These are phyloP conservation scores for Ispidina picta DNA, from an alignment of 2,797 vertebrate genomes.

Conservation along the genomic window DNA sequence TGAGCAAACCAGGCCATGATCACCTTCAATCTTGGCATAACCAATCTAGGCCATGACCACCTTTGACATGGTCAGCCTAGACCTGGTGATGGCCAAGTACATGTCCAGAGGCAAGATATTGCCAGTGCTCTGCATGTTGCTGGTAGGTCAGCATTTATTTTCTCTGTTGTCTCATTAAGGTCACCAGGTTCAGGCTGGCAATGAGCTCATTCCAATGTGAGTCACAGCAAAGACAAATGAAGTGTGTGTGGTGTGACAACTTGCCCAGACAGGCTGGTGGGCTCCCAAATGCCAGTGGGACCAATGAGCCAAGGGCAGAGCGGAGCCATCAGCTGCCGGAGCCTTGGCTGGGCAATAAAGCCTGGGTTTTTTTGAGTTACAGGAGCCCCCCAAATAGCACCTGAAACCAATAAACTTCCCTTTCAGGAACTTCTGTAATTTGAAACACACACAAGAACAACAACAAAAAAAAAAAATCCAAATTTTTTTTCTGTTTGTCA, in stretches of 20 bases:
- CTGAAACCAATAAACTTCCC: conserved; percentile 73
- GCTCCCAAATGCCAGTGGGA: background rate
- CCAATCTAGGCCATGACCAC: background rate
- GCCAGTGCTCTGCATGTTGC: fast-evolving
- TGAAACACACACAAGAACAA: conserved; percentile 34
- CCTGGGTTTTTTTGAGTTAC: background rate
- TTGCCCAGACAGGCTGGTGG: background rate
- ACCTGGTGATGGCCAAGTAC: fast-evolving
- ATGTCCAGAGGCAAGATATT: fast-evolving
- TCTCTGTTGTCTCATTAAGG: background rate
- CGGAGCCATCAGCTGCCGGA: background rate
- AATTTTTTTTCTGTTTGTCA: background rate
- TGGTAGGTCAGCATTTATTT: fast-evolving
- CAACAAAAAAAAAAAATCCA: background rate
- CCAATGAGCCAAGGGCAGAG: background rate
- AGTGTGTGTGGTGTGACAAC: background rate
- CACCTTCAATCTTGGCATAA: background rate
- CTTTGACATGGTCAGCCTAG: background rate
- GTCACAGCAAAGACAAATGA: background rate
- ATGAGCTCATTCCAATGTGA: background rate
- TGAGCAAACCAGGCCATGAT: background rate
- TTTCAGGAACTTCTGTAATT: conserved; percentile 71
- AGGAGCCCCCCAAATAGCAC: conserved; percentile 60
- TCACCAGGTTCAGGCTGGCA: fast-evolving
- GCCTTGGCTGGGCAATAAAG: background rate